Conservation (phyloP, 2,113 vertebrate genomes). For the Boulengeromyrus knoepffleri region DNA sequence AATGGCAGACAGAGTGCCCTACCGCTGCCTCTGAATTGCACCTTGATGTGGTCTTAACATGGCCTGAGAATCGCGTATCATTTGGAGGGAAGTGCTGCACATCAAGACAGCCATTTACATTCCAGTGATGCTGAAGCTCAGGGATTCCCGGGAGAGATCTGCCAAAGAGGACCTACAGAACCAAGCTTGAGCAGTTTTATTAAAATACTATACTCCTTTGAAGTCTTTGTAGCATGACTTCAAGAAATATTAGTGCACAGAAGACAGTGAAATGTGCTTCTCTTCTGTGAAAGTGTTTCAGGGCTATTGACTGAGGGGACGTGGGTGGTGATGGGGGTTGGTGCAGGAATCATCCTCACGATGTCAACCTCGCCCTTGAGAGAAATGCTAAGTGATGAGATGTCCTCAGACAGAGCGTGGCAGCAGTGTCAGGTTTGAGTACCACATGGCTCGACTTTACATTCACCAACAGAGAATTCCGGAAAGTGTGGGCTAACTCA, state of each 20-base stretch:
- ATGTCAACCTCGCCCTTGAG: not conserved
- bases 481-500: not conserved
- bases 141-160: not conserved
- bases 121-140: not conserved
- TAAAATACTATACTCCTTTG: constrained; percentile 5
- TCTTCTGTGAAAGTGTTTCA: not conserved
- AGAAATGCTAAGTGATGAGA: not conserved
- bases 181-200: not conserved
- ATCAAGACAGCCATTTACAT: constrained; percentile 2
- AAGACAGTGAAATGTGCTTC: not conserved
- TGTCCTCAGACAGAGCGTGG: not conserved
- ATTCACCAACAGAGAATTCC: not conserved
- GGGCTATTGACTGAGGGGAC: not conserved
- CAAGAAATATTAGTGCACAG: not conserved
- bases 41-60: not conserved
- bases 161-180: not conserved
- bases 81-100: not conserved
- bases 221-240: not conserved
- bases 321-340: not conserved
- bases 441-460: not conserved
- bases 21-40: not conserved
- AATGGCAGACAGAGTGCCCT: not conserved
- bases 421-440: constrained; percentile 14
- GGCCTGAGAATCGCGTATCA: not conserved
- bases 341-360: not conserved